Evolutionary conservation across 1,140 invertebrate species (phyloP).

Genomic region (Dendroctonus ponderosae): DNA sequence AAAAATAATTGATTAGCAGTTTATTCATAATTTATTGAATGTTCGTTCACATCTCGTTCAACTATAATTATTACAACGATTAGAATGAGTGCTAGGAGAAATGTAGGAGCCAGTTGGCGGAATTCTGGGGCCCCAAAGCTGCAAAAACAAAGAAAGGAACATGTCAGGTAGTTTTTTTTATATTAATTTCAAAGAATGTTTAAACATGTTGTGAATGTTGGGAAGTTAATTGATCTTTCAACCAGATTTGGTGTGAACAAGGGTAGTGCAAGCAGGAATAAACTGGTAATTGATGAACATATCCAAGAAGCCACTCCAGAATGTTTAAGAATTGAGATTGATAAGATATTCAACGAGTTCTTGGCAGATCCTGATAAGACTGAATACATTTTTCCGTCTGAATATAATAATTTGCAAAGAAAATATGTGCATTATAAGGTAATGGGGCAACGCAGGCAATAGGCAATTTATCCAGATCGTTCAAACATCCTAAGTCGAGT

Average conservation of each 20-base stretch:
- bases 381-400: conserved; percentile 60
- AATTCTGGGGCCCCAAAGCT: background rate
- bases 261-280: conserved; percentile 1
- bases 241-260: conserved; percentile 28
- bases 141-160: background rate
- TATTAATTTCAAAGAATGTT: background rate
- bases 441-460: background rate
- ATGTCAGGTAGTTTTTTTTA: conserved; percentile 1
- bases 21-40: too few relatives aligned
- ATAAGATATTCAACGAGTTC: conserved; percentile 37
- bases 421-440: conserved; percentile 67
- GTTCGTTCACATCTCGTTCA: too few relatives aligned
- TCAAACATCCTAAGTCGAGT: too few relatives aligned
- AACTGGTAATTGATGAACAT: conserved; percentile 23
- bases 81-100: background rate
- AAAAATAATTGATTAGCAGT: too few relatives aligned
- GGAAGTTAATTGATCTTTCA: background rate
- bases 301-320: conserved; percentile 38
- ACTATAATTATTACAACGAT: too few relatives aligned
- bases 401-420: conserved; percentile 66
- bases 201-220: too few relatives aligned
- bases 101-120: background rate
- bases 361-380: conserved; percentile 32
- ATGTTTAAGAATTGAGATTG: conserved; percentile 39
- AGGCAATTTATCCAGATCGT: too few relatives aligned